Base-by-base conservation (phyloP, 2,888 invertebrate genomes). In the Notodonta ziczac region DNA sequence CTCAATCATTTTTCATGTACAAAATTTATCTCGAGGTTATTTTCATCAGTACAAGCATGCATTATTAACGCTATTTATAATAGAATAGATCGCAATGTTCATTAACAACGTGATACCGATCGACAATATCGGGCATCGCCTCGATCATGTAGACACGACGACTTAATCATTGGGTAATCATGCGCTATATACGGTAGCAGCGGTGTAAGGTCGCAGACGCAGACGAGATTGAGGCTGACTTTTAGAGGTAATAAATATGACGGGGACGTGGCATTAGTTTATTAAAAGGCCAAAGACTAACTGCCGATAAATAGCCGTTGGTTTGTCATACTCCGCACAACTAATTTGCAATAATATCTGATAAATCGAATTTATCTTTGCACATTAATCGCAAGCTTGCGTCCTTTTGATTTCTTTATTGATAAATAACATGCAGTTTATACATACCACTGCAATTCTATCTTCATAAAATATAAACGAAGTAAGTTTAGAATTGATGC, bases 91-190 rank as follows among this genome's bases (percentile, higher is more conserved):
- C 50, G 13, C 40, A 42, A 42, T 57, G 56, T 46, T 48, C 5
- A 57, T 58, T 59, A 55, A 48, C 57, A 55, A 51, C 48, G 24
- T 24, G 42, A 50, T 63, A 63, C 32, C 24, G 53, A 61, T 58
- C 14, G 44, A 13, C 40, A 60, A 48, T 67, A 62, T 62, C 51
- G 44, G 53, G 12, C 24, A 63, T 64, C 53, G 56, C 65, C 62
- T 70, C 70, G 65, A 63, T 70, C 58, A 40, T 14, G 24, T 13
- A 54, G 50, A 64, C 48, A 66, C 57, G 46, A 65, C 59, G 35
- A 60, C 50, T 64, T 60, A 63, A 70, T 74, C 56, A 67, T 57
- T 53, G 44, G 40, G 48, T 60, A 65, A 53, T 39, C 16, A 40
- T 59, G 24, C 24, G 39, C 48, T 52, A 32, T 14, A 58, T 42